Evolutionary conservation across 2,797 vertebrate genomes (phyloP).

Genomic region (Leptatherina wallacei): DNA sequence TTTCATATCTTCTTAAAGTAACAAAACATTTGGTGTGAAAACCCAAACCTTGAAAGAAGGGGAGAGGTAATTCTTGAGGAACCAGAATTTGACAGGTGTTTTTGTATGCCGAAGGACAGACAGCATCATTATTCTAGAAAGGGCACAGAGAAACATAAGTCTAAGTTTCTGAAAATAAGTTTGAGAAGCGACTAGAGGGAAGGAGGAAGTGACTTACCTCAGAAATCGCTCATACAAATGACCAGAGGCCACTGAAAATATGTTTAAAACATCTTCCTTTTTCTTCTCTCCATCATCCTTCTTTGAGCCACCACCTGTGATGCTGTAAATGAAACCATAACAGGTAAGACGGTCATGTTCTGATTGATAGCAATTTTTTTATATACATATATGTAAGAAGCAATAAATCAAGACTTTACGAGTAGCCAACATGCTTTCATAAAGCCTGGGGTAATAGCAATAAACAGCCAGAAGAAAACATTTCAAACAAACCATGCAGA

Average conservation of each 20-base stretch:
- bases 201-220: constrained; percentile 81
- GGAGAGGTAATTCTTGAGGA: constrained; percentile 97
- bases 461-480: constrained; percentile 27
- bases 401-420: constrained; percentile 42
- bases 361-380: constrained; percentile 31
- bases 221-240: constrained; percentile 98
- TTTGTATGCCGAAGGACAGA: constrained; percentile 93
- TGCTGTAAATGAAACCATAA: constrained; percentile 77
- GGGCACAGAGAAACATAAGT: constrained; percentile 15
- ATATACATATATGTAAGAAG: not conserved
- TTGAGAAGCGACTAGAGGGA: not conserved
- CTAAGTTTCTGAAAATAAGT: constrained; percentile 4
- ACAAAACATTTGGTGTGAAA: not conserved
- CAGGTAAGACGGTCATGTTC: constrained; percentile 24
- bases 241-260: constrained; percentile 97
- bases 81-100: constrained; percentile 98
- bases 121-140: constrained; percentile 97
- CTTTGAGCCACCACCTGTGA: constrained; percentile 83
- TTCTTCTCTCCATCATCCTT: constrained; percentile 79
- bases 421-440: constrained; percentile 32
- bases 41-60: constrained; percentile 93
- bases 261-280: constrained; percentile 89
- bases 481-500: constrained; percentile 42
- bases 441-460: constrained; percentile 19
- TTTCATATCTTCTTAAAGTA: not conserved